Percentiles rank a stretch among this genome's conserved stretches.
phyloP scores from a whole-genome alignment of 2,888 invertebrate genomes.

The Diplolepis rosae region DNA sequence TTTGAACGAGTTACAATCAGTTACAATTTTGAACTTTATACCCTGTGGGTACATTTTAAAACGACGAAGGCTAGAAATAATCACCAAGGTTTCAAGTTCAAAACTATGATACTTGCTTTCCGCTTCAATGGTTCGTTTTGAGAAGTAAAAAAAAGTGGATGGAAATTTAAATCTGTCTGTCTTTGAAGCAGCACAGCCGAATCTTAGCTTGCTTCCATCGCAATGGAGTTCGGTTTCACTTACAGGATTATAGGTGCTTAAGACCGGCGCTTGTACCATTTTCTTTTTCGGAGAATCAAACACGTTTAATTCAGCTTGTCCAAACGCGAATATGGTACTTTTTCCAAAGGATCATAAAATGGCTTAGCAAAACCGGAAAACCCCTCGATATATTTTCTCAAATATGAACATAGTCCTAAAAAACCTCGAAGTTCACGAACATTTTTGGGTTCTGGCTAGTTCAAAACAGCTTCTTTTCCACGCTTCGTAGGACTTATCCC shows the following conservation, averaged over 20 bases:
- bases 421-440: conserved; percentile 41
- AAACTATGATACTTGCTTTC: too few species aligned
- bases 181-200: too few species aligned
- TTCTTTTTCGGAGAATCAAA: conserved; percentile 36
- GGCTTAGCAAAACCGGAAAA: conserved; percentile 47
- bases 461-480: neutral
- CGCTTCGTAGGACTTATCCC: neutral
- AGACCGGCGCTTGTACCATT: conserved; percentile 36
- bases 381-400: conserved; percentile 41
- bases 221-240: conserved; percentile 46
- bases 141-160: too few species aligned
- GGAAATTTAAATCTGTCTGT: too few species aligned
- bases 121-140: too few species aligned
- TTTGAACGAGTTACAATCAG: too few species aligned
- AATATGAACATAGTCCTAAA: conserved; percentile 43
- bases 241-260: conserved; percentile 42
- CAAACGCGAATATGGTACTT: conserved; percentile 38
- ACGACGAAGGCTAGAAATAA: too few species aligned
- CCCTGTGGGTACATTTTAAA: too few species aligned
- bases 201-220: too few species aligned
- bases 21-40: too few species aligned
- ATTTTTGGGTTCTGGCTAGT: conserved; percentile 43
- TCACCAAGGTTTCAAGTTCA: too few species aligned
- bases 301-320: conserved; percentile 33
- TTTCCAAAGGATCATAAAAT: conserved; percentile 42